Evolutionary conservation across 92 coral and sea anemone genomes (phyloP), one percentile per base, ranked within the genome.

Genomic region (Micromussa lordhowensis): DNA sequence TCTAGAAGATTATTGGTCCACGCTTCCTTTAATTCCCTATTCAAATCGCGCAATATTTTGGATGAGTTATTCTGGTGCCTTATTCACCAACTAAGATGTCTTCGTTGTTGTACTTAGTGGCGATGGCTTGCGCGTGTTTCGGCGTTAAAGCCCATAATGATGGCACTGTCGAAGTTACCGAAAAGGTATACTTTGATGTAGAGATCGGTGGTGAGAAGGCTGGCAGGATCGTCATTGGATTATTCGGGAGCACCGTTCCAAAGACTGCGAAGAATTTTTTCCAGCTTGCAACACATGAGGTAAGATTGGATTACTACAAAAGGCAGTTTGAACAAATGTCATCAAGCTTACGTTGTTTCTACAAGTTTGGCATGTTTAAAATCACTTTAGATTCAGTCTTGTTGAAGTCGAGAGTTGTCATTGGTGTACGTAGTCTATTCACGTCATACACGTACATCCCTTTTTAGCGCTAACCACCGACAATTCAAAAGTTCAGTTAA

Each of bases 171-270:
- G 8, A 44, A 17, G 96, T 93, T 24, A 91, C 92, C 1, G 78
- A 81, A 79, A 91, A 95, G 91, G 99, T 96, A 0, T 96, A 35
- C 79, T 96, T 96, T 73, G 98, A 96, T 75, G 91, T 96, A 13
- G 71, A 91, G 61, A 95, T 96, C 75, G 99, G 97, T 49, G 97
- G 92, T 17, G 75, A 95, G 83, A 78, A 91, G 66, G 89, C 91
- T 72, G 98, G 99, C 29, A 83, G 98, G 48, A 92, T 96, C 28
- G 98, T 82, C 24, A 96, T 96, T 71, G 99, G 99, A 79, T 78
- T 96, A 74, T 96, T 95, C 85, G 99, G 99, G 28, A 91, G 92
- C 44, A 80, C 83, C 40, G 99, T 95, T 19, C 99, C 99, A n/a
- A 96, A 94, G 77, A 96, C 99, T 66, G 96, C 77, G 13, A 75